These are phyloP conservation scores for Odontophorus gujanensis DNA, from an alignment of 2,113 vertebrate genomes.

Conservation along the genomic window DNA sequence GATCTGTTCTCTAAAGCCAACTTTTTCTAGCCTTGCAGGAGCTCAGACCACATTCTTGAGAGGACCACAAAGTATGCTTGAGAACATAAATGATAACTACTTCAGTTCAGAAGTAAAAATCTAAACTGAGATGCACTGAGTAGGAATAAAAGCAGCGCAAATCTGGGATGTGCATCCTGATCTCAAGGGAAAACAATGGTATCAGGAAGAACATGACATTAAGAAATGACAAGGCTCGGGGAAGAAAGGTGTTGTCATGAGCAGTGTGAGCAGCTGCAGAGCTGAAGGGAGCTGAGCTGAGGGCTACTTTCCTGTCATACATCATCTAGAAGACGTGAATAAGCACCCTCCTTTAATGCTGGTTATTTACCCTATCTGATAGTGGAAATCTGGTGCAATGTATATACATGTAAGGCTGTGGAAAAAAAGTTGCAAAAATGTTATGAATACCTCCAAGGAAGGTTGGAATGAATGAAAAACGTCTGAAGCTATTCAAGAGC, in stretches of 20 bases:
- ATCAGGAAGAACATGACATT: background rate
- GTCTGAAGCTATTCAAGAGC: conserved; percentile 2
- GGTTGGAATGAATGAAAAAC: conserved; percentile 50
- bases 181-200: background rate
- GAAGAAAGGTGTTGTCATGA: background rate
- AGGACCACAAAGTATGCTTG: background rate
- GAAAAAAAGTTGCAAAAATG: background rate
- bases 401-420: background rate
- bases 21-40: background rate
- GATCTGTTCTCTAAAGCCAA: background rate
- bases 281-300: background rate
- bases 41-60: background rate
- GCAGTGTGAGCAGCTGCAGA: background rate
- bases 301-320: background rate
- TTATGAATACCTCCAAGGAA: conserved; percentile 27
- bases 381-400: background rate
- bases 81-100: background rate
- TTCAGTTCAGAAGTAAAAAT: background rate
- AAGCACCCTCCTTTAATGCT: conserved; percentile 19
- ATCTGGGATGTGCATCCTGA: background rate
- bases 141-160: background rate
- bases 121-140: background rate
- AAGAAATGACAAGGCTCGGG: background rate
- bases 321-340: background rate
- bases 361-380: conserved; percentile 8